Evolutionary conservation across 2,113 vertebrate genomes (phyloP).

Genomic region (Microtus ochrogaster): DNA sequence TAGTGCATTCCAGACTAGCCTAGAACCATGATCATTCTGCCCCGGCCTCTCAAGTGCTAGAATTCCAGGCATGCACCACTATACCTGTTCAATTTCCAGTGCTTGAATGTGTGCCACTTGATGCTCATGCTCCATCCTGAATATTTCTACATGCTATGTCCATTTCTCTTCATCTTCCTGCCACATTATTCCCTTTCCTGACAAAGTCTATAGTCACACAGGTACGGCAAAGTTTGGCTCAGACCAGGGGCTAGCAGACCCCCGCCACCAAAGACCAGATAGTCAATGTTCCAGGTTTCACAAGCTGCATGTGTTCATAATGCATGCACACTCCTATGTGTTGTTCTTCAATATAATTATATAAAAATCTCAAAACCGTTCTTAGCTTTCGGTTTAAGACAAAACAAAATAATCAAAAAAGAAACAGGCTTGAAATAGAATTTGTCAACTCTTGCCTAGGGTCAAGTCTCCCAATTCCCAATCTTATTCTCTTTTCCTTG

Average conservation of each 20-base stretch:
- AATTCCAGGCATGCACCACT: neutral
- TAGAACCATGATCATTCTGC: neutral
- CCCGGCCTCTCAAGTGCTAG: neutral
- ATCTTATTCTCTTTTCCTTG: neutral
- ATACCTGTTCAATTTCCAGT: neutral
- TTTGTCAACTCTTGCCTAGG: neutral
- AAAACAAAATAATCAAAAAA: neutral
- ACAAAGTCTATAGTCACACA: neutral
- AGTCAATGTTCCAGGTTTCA: slow-evolving; percentile 25
- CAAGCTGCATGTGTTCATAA: neutral
- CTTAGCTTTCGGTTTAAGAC: neutral
- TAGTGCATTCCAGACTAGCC: neutral
- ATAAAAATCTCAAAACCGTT: slow-evolving; percentile 1
- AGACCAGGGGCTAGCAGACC: neutral
- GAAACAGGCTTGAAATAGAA: slow-evolving; percentile 1
- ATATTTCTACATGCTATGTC: neutral
- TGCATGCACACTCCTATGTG: neutral
- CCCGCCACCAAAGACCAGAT: neutral
- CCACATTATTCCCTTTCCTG: neutral
- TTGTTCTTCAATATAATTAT: neutral
- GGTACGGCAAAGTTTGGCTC: neutral
- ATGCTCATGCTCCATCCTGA: neutral
- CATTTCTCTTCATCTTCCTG: neutral
- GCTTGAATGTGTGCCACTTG: neutral
- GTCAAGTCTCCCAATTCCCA: neutral